Percentiles rank a stretch among this genome's conserved stretches.
These are phyloP conservation scores for Fragum sueziense DNA, from an alignment of 2,888 invertebrate species.

Conservation along the genomic window DNA sequence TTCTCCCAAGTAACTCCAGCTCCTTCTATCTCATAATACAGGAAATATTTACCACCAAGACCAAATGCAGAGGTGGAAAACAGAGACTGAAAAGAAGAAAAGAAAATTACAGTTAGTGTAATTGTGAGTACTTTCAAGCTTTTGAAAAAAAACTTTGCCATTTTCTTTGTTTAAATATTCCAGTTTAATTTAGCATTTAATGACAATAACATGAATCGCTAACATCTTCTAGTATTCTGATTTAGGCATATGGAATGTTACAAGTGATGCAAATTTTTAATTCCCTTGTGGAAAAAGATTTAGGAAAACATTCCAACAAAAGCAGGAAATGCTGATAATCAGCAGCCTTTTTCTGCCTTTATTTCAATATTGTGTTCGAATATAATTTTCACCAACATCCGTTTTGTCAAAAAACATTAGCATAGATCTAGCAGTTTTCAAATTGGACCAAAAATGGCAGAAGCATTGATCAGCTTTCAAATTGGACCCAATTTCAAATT, in stretches of 20 bases:
- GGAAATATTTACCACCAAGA: slow-evolving; percentile 83
- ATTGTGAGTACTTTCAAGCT: too few species aligned
- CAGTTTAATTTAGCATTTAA: too few species aligned
- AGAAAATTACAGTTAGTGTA: too few species aligned
- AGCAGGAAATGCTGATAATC: background rate
- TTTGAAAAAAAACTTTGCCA: too few species aligned
- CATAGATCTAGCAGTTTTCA: too few species aligned
- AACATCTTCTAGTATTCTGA: slow-evolving; percentile 80
- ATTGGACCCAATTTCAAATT: too few species aligned
- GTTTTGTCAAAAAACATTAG: too few species aligned
- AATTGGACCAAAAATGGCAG: too few species aligned
- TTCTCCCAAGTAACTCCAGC: slow-evolving; percentile 79
- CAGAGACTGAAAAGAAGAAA: slow-evolving; percentile 75
- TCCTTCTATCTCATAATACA: slow-evolving; percentile 83
- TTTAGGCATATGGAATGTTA: slow-evolving; percentile 82
- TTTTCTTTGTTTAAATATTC: too few species aligned
- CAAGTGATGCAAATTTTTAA: slow-evolving; percentile 73
- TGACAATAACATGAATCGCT: too few species aligned
- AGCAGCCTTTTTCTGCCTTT: background rate
- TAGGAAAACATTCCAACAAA: background rate
- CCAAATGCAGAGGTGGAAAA: slow-evolving; percentile 83
- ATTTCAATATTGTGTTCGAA: background rate
- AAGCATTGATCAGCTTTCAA: too few species aligned
- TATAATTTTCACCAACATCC: background rate
- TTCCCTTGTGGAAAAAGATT: background rate